These are phyloP conservation scores for Atrichornis clamosus DNA, from an alignment of 2,113 vertebrate genomes.

Conservation along the genomic window DNA sequence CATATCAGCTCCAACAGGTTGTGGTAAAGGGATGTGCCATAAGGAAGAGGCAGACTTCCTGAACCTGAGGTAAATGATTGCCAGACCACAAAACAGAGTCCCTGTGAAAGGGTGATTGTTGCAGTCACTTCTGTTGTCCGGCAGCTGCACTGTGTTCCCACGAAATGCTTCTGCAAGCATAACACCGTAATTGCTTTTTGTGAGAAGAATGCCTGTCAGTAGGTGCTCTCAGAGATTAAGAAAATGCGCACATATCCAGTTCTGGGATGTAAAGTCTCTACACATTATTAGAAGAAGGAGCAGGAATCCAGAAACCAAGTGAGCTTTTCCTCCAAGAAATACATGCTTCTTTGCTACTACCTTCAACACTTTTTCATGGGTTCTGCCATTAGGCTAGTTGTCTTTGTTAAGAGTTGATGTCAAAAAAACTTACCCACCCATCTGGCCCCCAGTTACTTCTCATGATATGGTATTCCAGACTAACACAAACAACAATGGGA, in stretches of 20 bases:
- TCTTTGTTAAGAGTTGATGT: neutral
- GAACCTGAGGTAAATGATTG: conserved; percentile 40
- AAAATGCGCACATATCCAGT: neutral
- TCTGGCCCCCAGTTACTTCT: neutral
- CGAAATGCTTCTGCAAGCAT: neutral
- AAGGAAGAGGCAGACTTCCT: neutral
- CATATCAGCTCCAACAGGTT: neutral
- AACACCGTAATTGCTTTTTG: neutral
- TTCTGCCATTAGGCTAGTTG: neutral
- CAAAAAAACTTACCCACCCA: neutral
- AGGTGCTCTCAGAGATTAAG: neutral
- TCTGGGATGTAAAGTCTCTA: neutral
- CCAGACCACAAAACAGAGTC: neutral
- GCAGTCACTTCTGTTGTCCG: neutral
- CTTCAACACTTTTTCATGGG: neutral
- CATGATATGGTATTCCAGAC: neutral
- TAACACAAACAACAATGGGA: conserved; percentile 19
- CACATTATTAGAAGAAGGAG: neutral
- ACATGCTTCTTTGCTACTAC: neutral
- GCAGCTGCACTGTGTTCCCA: rapidly evolving
- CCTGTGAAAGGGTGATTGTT: conserved; percentile 10
- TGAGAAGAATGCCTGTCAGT: neutral
- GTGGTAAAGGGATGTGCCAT: neutral
- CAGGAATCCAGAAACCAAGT: neutral
- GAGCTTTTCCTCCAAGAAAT: neutral